Evolutionary conservation across 64 coral and sea anemone genomes (phyloP), one percentile per base, ranked within the genome.

Genomic region (Stichodactyla mertensii): DNA sequence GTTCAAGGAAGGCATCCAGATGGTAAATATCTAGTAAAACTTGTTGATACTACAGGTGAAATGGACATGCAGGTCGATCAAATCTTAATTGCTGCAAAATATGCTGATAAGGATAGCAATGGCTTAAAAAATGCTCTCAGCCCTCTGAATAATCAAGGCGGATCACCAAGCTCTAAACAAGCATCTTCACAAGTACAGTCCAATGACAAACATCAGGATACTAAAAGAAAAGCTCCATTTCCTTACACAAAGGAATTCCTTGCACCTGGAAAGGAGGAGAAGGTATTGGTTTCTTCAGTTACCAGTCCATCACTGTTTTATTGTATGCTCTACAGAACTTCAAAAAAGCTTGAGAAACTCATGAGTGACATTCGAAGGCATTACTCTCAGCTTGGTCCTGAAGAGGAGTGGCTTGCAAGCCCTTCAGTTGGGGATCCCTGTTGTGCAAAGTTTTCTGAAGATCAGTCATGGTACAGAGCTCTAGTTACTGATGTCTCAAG

Each of bases 391-490:
- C 71, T 95, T 88, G 71, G 36, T 27, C 92, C 84, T 62, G 88
- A 95, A 87, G 96, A 98, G 22, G 93, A 94, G 26, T 83, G 85
- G 28, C 87, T 98, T 79, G 84, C 88, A 1, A 86, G 85, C 6
- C 96, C 93, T 15, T 88, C 86, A 52, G 74, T 91, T 64, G 93
- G 93, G 61, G 93, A 95, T 51, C 85, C 91, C 14, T 98, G 96
- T 55, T 98, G 96, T 90, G 92, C 92, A 16, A 94, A 92, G 59
- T 98, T 95, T 45, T 91, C 92, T 16, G 96, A 98, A 89, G 96
- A 98, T 55, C 61, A 90, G 23, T 92, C 92, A 52, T 98, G 96
- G 96, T 98, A 98, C 51, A 84, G 96, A 78, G 96, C 92, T 83
- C n/a, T 92, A 19, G 90, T 89, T 4, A 77, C 64, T 4, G 82